Conservation (phyloP, 1,140 invertebrate species). For the Sminthurides bifidus region DNA sequence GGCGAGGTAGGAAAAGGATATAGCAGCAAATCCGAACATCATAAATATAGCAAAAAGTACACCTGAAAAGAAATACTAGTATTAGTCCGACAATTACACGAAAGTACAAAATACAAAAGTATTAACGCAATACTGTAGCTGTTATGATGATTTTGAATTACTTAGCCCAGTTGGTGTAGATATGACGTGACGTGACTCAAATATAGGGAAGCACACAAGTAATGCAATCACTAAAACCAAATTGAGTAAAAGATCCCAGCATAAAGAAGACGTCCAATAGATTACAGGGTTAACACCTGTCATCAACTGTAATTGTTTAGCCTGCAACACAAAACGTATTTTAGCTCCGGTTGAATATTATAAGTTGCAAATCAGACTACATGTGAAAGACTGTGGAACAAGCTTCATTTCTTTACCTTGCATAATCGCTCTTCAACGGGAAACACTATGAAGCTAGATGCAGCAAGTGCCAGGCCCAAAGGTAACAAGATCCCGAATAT, state of each 20-base stretch:
- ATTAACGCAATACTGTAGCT: no score
- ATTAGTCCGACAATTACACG: no score
- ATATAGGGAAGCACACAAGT: conserved; percentile 26
- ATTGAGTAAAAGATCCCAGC: conserved; percentile 27
- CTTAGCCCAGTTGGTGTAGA: no score
- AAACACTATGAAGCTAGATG: conserved; percentile 61
- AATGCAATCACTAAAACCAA: conserved; percentile 19
- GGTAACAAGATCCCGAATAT: conserved; percentile 28
- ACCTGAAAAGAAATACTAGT: conserved; percentile 15
- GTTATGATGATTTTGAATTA: no score
- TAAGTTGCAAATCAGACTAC: not conserved
- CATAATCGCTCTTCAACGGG: conserved; percentile 47
- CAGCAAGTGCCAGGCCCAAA: conserved; percentile 47
- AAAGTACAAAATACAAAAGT: not conserved
- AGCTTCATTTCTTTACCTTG: conserved; percentile 28
- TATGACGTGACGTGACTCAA: no score
- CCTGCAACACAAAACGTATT: conserved; percentile 32
- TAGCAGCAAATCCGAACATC: conserved; percentile 26
- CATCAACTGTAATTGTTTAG: conserved; percentile 59
- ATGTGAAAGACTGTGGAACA: not conserved
- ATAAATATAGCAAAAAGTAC: conserved; percentile 25
- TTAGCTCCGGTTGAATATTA: not conserved
- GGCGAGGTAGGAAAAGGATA: conserved; percentile 27
- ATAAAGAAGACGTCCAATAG: conserved; percentile 46
- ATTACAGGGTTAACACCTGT: conserved; percentile 58